Evolutionary conservation across 2,888 invertebrate genomes (phyloP), one percentile per base, ranked within the genome.

Genomic region (Cosmia trapezina): DNA sequence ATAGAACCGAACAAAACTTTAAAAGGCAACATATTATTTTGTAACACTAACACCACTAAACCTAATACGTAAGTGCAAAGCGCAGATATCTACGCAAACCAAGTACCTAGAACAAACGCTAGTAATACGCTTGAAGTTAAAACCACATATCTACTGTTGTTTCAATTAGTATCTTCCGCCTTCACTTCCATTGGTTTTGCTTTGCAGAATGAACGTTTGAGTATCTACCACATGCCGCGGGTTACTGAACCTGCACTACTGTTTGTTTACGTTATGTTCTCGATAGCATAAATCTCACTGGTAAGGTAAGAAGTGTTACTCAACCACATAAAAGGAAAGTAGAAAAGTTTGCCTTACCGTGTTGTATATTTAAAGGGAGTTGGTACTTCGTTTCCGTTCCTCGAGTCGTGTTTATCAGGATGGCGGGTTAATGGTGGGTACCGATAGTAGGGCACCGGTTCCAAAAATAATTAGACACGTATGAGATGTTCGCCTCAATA

Each of bases 381-480:
- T 41, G 63, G 69, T 78, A 59, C 43, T 62, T 69, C 60, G 67
- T 75, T 80, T 79, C 66, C 66, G 64, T 76, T 66, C 8, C 33
- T 62, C 19, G 45, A 53, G 43, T 51, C 49, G 54, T 75, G 68
- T 73, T 83, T 71, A 67, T 73, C 64, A 72, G 61, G 56, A 78
- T 70, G 41, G 60, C 60, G 54, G 8, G 53, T 73, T 19, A 76
- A 79, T 66, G 59, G 59, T 37, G 57, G 14, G 33, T 51, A 63
- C 70, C 81, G 63, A 67, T 86, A 71, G 87, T 89, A 86, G 84
- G 84, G 84, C 72, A 75, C 61, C 53, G 57, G 83, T 86, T 88
- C 88, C 83, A 89, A 87, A 89, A 88, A 91, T 91, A 91, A 87
- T 87, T 81, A 81, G 83, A 80, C 85, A 80, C 76, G 76, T 78